Evolutionary conservation across 1,140 invertebrate species (phyloP), one percentile per base, ranked within the genome.

Genomic region (Bombus impatiens): DNA sequence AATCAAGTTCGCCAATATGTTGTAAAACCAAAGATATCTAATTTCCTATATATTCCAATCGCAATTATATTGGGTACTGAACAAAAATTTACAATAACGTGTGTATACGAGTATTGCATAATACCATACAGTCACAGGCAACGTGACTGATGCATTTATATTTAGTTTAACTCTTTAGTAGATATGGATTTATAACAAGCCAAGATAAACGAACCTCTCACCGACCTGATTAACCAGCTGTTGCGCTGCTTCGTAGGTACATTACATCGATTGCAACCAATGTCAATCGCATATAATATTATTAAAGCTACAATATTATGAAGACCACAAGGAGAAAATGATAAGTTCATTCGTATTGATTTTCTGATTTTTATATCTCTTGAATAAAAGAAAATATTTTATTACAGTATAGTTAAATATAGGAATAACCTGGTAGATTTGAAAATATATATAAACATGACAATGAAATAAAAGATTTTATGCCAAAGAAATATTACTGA

Each of bases 231-330:
- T 40, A 59, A 62, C 57, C 53, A 74, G 15, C 12, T 47, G 13
- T 9, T 47, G 22, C 32, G 2, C 5, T 37, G 35, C 75, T 62
- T n/a, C 62, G 28, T 13, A 44, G 42, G 42, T 40, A 65, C 28
- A 59, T 78, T 78, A n/a, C 59, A 78, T 78, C n/a, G 59, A 65
- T 65, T 12, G 40, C 77, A 42, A 32, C 28, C 57, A 13, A 44
- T 40, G 12, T 57, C 47, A 53, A 37, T 35, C 15, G 40, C 40
- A 42, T 37, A 44, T 44, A 13, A 44, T 44, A 13, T 44, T 13
- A 44, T 44, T 44, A 44, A 13, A 13, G 42, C 12, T 44, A 44
- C 12, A 44, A 44, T 44, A 44, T 44, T 44, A 13, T 13, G 42
- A 13, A 44, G 42, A 44, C 13, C 42, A 44, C 13, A 13, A 13